A percentile compares a stretch with the other conserved stretches of the same genome.
Evolutionary conservation across 2,888 invertebrate genomes (phyloP).

Genomic region (Hipparchia sbordonii): DNA sequence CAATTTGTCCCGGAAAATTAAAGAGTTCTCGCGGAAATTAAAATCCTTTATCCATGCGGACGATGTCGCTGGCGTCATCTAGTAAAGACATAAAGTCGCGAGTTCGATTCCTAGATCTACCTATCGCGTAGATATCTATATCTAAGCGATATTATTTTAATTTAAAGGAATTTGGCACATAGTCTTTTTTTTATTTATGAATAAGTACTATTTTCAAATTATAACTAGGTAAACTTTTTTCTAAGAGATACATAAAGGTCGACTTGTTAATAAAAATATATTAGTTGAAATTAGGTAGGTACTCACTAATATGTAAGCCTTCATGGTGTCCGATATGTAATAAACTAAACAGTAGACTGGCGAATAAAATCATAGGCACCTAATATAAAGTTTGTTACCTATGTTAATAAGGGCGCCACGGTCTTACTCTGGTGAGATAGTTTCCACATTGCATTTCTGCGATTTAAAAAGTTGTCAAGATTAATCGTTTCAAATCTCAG

Average conservation of each 20-base stretch:
- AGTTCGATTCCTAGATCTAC: too few relatives aligned
- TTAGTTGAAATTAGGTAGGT: constrained; percentile 38
- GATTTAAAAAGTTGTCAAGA: constrained; percentile 5
- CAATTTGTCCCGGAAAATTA: too few relatives aligned
- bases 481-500: not conserved
- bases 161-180: too few relatives aligned
- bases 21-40: too few relatives aligned
- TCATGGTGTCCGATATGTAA: constrained; percentile 53
- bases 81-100: too few relatives aligned
- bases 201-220: too few relatives aligned
- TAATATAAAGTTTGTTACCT: constrained; percentile 54
- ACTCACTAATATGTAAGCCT: constrained; percentile 59
- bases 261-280: not conserved
- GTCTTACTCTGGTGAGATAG: constrained; percentile 53
- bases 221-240: too few relatives aligned
- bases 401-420: constrained; percentile 48
- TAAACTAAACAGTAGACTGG: constrained; percentile 46
- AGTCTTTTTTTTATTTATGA: too few relatives aligned
- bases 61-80: too few relatives aligned
- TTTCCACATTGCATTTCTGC: constrained; percentile 12
- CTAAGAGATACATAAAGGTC: not conserved
- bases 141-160: too few relatives aligned
- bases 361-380: constrained; percentile 41
- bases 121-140: too few relatives aligned
- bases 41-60: too few relatives aligned